Percentiles rank a stretch among this genome's conserved stretches.
phyloP scores from a whole-genome alignment of 2,888 invertebrate genomes.

The Pandemis heparana region DNA sequence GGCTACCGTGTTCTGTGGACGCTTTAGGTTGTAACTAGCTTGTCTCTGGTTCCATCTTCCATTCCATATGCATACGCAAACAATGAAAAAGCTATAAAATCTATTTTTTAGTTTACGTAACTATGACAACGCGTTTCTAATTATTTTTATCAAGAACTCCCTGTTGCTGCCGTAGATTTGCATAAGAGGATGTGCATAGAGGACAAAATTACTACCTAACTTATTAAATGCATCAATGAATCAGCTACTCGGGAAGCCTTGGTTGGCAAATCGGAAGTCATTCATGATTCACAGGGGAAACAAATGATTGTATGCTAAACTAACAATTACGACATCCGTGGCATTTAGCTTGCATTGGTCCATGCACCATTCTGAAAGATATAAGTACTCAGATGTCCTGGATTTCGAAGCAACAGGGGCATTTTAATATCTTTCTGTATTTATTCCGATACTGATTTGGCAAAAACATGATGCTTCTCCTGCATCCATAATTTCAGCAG shows the following conservation, averaged over 20 bases:
- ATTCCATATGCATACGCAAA: not conserved
- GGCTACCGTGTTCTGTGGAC: constrained; percentile 7
- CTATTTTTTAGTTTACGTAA: not conserved
- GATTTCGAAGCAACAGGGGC: too few relatives aligned
- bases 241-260: constrained; percentile 17
- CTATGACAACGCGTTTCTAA: not conserved
- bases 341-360: not conserved
- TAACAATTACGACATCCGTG: constrained; percentile 39
- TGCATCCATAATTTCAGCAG: not conserved
- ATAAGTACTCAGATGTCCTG: too few relatives aligned
- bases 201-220: not conserved
- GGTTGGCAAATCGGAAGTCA: constrained; percentile 37
- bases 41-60: not conserved
- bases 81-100: not conserved
- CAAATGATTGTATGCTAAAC: constrained; percentile 42
- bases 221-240: constrained; percentile 17
- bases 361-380: not conserved
- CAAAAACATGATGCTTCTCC: not conserved
- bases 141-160: too few relatives aligned
- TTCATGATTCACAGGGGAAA: constrained; percentile 38
- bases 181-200: not conserved
- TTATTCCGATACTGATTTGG: not conserved
- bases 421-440: not conserved
- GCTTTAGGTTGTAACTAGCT: not conserved
- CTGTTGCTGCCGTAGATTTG: too few relatives aligned